Conservation (phyloP, 2,797 vertebrate genomes). For the Enteromius viviparus region DNA sequence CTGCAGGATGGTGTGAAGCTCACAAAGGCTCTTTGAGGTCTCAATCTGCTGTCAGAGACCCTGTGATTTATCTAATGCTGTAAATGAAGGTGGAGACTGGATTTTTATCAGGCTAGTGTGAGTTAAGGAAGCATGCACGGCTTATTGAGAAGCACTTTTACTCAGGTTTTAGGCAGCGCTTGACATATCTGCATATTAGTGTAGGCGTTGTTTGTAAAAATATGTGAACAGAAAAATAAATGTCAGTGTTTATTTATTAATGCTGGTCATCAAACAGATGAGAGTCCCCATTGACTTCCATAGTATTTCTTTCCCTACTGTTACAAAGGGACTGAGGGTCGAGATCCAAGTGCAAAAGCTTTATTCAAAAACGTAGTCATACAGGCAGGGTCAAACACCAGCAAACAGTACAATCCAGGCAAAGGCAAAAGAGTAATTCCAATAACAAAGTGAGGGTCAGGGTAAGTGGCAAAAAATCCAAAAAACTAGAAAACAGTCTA, state of each 20-base stretch:
- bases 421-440: too few relatives aligned
- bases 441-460: too few relatives aligned
- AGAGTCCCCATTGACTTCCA: too few relatives aligned
- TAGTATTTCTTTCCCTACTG: too few relatives aligned
- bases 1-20: constrained; percentile 56
- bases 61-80: constrained; percentile 68
- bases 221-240: not conserved
- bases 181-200: constrained; percentile 17
- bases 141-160: not conserved
- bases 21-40: constrained; percentile 66
- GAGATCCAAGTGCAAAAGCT: too few relatives aligned
- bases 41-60: constrained; percentile 70
- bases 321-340: too few relatives aligned
- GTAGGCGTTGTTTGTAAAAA: not conserved
- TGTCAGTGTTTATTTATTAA: not conserved
- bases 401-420: too few relatives aligned
- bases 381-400: too few relatives aligned
- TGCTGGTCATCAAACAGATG: not conserved
- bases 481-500: too few relatives aligned
- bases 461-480: too few relatives aligned
- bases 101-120: constrained; percentile 58
- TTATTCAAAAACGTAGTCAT: too few relatives aligned
- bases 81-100: constrained; percentile 63
- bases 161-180: constrained; percentile 1
- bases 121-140: constrained; percentile 45